Conservation (phyloP, 1,140 invertebrate species). For the Drosophila rufa region DNA sequence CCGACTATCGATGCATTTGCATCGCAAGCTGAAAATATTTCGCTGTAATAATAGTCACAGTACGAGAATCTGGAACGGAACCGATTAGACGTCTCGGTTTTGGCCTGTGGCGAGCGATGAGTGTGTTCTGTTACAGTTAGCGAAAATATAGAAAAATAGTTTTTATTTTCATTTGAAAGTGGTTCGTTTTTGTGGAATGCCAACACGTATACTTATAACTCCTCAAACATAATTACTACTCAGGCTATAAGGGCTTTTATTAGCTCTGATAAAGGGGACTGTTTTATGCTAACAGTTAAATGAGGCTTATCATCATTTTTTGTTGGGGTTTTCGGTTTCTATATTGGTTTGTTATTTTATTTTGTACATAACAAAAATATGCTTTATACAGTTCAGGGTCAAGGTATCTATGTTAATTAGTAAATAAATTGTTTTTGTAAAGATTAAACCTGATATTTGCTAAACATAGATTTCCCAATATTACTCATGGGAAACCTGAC, state of each 20-base stretch:
- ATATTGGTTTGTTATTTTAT: background rate
- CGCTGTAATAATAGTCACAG: slow-evolving; percentile 46
- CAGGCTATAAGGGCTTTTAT: background rate
- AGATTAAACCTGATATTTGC: too few species aligned
- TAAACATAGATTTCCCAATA: background rate
- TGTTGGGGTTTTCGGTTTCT: too few species aligned
- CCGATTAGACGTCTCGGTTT: slow-evolving; percentile 44
- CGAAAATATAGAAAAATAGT: background rate
- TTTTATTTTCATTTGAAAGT: too few species aligned
- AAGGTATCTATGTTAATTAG: background rate
- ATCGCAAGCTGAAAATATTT: slow-evolving; percentile 29
- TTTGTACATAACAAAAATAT: background rate
- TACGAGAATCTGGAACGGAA: slow-evolving; percentile 49
- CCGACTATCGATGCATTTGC: slow-evolving; percentile 24
- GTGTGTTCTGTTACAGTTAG: slow-evolving; percentile 2
- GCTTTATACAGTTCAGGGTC: background rate
- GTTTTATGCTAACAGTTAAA: too few species aligned
- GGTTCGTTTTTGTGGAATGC: too few species aligned
- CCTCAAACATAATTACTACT: background rate
- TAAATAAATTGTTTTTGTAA: background rate
- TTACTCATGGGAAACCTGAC: background rate
- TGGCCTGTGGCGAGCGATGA: slow-evolving; percentile 25
- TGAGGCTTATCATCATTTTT: too few species aligned
- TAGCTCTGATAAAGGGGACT: background rate
- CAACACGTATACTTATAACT: too few species aligned